Percentiles rank a stretch among this genome's conserved stretches.
Evolutionary conservation across 2,888 invertebrate genomes (phyloP).

Genomic region (Coleophora flavipennella): DNA sequence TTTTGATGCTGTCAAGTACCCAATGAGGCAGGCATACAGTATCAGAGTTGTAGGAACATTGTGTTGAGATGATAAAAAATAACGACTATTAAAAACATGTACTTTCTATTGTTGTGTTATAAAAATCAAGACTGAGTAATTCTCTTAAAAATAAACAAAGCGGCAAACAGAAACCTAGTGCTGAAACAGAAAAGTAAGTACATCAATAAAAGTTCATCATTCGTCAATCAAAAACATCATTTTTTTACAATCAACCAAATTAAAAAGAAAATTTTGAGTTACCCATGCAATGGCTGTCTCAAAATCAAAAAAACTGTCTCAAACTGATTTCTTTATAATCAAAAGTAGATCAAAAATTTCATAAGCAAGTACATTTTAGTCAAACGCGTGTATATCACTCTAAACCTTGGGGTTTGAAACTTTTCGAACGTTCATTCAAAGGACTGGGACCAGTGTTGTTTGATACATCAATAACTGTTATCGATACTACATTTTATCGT

Average conservation of each 20-base stretch:
- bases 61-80: no score
- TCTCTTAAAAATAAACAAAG: constrained; percentile 13
- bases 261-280: constrained; percentile 3
- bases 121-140: neutral
- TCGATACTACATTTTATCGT: no score
- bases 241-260: neutral
- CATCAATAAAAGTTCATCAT: neutral
- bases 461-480: no score
- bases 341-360: constrained; percentile 14
- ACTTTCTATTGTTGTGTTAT: no score
- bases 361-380: constrained; percentile 14
- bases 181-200: constrained; percentile 15
- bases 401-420: no score
- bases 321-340: constrained; percentile 1
- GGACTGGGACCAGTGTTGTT: no score
- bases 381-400: constrained; percentile 4
- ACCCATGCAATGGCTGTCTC: constrained; percentile 6
- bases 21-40: no score
- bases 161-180: constrained; percentile 11
- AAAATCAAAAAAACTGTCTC: constrained; percentile 10
- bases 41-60: no score
- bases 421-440: no score
- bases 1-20: no score
- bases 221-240: neutral
- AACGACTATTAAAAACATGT: no score